Percentiles rank a stretch among this genome's conserved stretches.
Conservation (phyloP, 2,113 vertebrate species). For the Danionella cerebrum region DNA sequence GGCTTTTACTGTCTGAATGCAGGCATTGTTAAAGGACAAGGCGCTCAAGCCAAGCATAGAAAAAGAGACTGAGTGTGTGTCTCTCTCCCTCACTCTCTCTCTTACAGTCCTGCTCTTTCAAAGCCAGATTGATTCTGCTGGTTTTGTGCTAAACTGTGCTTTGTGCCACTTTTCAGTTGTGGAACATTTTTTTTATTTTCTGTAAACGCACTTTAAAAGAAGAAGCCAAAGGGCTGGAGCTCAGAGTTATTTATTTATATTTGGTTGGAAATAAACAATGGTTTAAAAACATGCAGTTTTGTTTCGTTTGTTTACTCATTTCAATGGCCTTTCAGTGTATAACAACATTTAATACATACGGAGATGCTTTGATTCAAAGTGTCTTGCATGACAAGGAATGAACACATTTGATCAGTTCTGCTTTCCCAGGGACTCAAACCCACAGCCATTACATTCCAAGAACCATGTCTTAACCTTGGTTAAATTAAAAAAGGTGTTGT, state of each 20-base stretch:
- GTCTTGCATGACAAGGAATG: too few relatives aligned
- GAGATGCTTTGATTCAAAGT: too few relatives aligned
- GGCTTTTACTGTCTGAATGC: conserved; percentile 18
- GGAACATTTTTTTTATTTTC: conserved; percentile 6
- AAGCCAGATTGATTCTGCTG: conserved; percentile 29
- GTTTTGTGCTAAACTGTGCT: conserved; percentile 9
- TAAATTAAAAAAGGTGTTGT: too few relatives aligned
- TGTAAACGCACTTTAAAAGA: conserved; percentile 62
- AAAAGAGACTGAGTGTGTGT: conserved; percentile 4
- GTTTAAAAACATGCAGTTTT: not conserved
- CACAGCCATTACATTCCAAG: too few relatives aligned
- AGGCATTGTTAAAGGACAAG: conserved; percentile 32
- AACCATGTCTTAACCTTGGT: too few relatives aligned
- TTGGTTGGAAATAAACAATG: conserved; percentile 37
- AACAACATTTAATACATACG: too few relatives aligned
- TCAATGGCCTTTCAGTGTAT: too few relatives aligned
- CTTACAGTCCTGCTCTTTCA: conserved; percentile 25
- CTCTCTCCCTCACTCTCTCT: conserved; percentile 31
- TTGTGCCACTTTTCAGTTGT: not conserved
- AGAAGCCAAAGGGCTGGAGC: conserved; percentile 42
- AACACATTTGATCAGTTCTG: too few relatives aligned
- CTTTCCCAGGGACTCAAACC: too few relatives aligned
- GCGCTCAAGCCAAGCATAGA: conserved; percentile 26
- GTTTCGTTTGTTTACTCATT: too few relatives aligned
- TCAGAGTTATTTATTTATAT: conserved; percentile 57